Base-by-base conservation (phyloP, 2,888 invertebrate species). In the Lasiommata megera region DNA sequence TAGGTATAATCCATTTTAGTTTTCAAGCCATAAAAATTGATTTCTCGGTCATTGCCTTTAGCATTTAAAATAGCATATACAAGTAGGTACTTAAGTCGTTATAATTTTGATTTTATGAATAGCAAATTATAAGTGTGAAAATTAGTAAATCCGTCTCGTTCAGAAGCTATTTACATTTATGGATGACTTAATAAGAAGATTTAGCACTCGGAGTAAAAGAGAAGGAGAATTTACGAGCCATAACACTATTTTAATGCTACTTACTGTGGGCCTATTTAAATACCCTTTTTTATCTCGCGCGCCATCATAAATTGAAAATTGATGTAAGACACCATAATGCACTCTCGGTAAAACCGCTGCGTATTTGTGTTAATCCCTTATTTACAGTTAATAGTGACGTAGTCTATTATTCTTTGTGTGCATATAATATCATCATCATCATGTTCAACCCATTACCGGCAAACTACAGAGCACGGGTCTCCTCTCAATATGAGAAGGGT, bases 171-270 rank as follows among this genome's bases (percentile, higher is more conserved):
- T 78, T 78, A 73, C 73, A 73, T 74, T 73, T 40, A 40, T 67
- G 74, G 72, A 77, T 78, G 76, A 73, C 77, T 80, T 78, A 79
- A 79, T 79, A 76, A 73, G 72, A 70, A 71, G 67, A 76, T 75
- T 79, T 79, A 75, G 73, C 74, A 71, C 74, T 74, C 72, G 62
- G 57, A 66, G 69, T 72, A 64, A 63, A 67, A 58, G 64, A 56
- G 62, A 66, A 65, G 64, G 56, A 64, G 62, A 61, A 68, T 81
- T 83, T 79, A 82, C 68, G 75, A 74, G 63, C 74, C 64, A 72
- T 79, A 75, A 80, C 66, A 63, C 41, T 63, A 58, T 68, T 75
- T 74, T 76, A 76, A 76, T 76, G 66, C 60, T 31, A n/a, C 52
- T 31, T 54, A 72, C 75, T 70, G 68, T 71, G 67, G 60, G 64